Evolutionary conservation across 2,797 vertebrate species (phyloP).

Genomic region (Chelon auratus): DNA sequence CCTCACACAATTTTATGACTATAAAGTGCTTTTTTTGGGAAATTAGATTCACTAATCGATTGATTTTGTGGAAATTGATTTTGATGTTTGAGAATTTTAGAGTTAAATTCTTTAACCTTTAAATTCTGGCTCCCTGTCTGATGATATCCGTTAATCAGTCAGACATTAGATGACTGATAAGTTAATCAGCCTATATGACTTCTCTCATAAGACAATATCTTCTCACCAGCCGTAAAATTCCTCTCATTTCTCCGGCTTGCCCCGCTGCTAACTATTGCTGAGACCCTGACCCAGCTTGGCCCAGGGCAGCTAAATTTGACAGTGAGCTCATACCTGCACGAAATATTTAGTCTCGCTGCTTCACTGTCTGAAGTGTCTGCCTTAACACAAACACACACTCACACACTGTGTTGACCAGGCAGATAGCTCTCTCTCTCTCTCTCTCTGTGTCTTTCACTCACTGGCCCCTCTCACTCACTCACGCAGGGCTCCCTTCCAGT

Average conservation of each 20-base stretch:
- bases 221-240: conserved; percentile 30
- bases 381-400: conserved; percentile 12
- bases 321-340: conserved; percentile 51
- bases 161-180: conserved; percentile 5
- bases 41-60: background rate
- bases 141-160: background rate
- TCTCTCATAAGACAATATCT: background rate
- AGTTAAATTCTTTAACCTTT: background rate
- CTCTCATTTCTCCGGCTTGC: conserved; percentile 40
- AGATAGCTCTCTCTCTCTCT: conserved; percentile 7
- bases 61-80: background rate
- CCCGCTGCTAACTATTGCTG: conserved; percentile 43
- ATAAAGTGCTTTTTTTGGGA: conserved; percentile 3
- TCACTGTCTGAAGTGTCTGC: conserved; percentile 26
- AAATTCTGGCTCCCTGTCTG: background rate
- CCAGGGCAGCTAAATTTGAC: conserved; percentile 58
- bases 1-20: conserved; percentile 2
- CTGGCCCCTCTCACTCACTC: background rate
- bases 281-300: conserved; percentile 66
- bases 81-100: background rate
- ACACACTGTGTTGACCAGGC: conserved; percentile 1
- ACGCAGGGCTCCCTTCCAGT: conserved; percentile 19
- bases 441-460: conserved; percentile 20
- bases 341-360: conserved; percentile 30
- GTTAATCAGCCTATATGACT: background rate